phyloP scores from a whole-genome alignment of 2,888 invertebrate species.

The Alloplasta piceator region DNA sequence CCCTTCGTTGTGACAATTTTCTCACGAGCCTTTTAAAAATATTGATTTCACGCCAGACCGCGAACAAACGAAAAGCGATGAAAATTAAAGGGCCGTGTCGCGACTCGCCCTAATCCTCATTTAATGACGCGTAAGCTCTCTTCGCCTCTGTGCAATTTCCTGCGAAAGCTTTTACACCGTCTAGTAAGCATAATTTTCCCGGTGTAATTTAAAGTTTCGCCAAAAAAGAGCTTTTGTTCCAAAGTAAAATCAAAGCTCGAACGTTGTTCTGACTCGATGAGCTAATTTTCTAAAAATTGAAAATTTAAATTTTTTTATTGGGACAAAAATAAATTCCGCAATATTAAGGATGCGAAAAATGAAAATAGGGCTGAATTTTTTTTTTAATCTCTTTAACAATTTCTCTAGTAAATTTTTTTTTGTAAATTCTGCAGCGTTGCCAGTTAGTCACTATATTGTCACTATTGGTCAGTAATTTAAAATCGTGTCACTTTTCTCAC shows the following conservation, averaged over 20 bases:
- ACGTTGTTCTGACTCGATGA: conserved; percentile 5
- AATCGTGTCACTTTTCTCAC: too few species aligned
- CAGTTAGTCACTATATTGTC: too few species aligned
- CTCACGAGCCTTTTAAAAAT: conserved; percentile 44
- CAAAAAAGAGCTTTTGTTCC: conserved; percentile 36
- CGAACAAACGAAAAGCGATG: conserved; percentile 39
- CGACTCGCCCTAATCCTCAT: conserved; percentile 76
- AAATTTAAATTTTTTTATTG: background rate
- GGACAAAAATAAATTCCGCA: too few species aligned
- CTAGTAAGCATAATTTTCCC: background rate
- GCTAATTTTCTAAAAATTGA: background rate
- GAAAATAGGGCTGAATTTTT: too few species aligned
- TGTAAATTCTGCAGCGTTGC: too few species aligned
- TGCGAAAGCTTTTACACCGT: conserved; percentile 27
- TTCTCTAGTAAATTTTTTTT: too few species aligned
- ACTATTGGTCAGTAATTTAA: too few species aligned
- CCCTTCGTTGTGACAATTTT: conserved; percentile 49
- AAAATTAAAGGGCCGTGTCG: conserved; percentile 67
- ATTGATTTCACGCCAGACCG: conserved; percentile 52
- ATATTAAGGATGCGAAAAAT: too few species aligned
- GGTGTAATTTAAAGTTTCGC: conserved; percentile 53
- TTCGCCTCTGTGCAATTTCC: conserved; percentile 20
- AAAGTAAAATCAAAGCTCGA: conserved; percentile 16
- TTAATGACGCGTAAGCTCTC: conserved; percentile 75
- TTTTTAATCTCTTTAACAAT: too few species aligned